phyloP scores from a whole-genome alignment of 2,113 vertebrate genomes.

The Periophthalmodon schlosseri region DNA sequence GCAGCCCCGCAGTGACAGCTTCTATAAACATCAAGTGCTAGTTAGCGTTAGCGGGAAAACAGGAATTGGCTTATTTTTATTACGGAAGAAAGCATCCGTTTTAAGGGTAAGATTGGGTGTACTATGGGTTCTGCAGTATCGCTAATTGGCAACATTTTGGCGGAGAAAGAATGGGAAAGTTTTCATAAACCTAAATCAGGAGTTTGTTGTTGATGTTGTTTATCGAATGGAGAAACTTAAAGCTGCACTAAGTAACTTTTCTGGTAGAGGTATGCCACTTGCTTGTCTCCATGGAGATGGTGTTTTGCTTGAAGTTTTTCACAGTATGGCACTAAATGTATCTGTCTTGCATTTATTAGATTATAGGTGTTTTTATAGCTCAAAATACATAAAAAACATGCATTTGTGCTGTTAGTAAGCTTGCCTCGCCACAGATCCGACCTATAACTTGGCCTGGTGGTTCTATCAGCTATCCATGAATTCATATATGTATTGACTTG shows the following conservation, averaged over 20 bases:
- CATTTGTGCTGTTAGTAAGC: too few species aligned
- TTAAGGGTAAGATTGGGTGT: slow-evolving; percentile 1
- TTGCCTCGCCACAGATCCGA: too few species aligned
- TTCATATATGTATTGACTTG: too few species aligned
- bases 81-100: slow-evolving; percentile 9
- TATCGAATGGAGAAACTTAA: neutral
- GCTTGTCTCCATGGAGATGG: neutral
- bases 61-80: slow-evolving; percentile 6
- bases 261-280: neutral
- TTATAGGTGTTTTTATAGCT: too few species aligned
- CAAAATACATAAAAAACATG: too few species aligned
- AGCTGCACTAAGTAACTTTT: neutral
- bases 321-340: neutral
- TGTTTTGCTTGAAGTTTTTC: neutral
- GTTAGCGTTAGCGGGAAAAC: slow-evolving; percentile 31
- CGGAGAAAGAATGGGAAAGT: neutral
- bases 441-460: too few species aligned
- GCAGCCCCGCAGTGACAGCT: slow-evolving; percentile 34
- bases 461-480: too few species aligned
- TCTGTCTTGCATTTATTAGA: too few species aligned
- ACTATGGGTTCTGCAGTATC: neutral
- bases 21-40: slow-evolving; percentile 36
- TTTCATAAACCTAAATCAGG: neutral
- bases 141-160: neutral
- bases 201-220: neutral